A percentile compares a stretch with the other conserved stretches of the same genome.
Evolutionary conservation across 2,888 invertebrate genomes (phyloP).

Genomic region (Drosophila putrida): DNA sequence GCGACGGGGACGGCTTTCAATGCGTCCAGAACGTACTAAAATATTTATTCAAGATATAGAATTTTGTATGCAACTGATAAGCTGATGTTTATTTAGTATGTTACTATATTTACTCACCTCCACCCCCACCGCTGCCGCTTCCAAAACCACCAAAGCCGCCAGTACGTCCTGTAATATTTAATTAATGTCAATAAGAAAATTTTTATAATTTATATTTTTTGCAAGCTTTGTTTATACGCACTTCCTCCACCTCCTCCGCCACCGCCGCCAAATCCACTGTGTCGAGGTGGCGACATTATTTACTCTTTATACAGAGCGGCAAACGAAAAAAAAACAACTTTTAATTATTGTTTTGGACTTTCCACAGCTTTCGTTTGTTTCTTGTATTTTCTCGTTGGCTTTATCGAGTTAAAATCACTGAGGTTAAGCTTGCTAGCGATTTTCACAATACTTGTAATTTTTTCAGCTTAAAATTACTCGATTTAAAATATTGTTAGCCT

Average conservation of each 20-base stretch:
- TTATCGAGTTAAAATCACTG: background rate
- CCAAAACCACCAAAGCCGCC: constrained; percentile 20
- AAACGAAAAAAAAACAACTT: constrained; percentile 23
- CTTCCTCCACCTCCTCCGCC: constrained; percentile 25
- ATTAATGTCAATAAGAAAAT: background rate
- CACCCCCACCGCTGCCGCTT: constrained; percentile 13
- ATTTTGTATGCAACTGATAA: background rate
- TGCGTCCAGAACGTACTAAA: constrained; percentile 74
- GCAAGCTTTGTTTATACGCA: background rate
- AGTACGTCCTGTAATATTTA: constrained; percentile 30
- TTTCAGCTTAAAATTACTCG: background rate
- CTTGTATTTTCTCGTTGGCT: background rate
- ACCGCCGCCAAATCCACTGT: constrained; percentile 44
- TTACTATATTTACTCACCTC: background rate
- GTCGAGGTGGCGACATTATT: constrained; percentile 57
- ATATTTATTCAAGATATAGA: background rate
- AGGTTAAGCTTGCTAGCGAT: background rate
- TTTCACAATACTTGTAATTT: background rate
- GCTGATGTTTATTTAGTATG: too few species aligned
- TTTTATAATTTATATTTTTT: background rate
- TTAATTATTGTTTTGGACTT: constrained; percentile 20
- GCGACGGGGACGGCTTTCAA: constrained; percentile 65
- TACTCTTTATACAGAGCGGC: constrained; percentile 20
- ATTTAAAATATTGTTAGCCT: constrained; percentile 6
- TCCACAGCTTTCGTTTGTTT: constrained; percentile 4